Percentiles rank a stretch among this genome's conserved stretches.
phyloP scores from a whole-genome alignment of 2,113 vertebrate genomes.

The Phalacrocorax carbo region DNA sequence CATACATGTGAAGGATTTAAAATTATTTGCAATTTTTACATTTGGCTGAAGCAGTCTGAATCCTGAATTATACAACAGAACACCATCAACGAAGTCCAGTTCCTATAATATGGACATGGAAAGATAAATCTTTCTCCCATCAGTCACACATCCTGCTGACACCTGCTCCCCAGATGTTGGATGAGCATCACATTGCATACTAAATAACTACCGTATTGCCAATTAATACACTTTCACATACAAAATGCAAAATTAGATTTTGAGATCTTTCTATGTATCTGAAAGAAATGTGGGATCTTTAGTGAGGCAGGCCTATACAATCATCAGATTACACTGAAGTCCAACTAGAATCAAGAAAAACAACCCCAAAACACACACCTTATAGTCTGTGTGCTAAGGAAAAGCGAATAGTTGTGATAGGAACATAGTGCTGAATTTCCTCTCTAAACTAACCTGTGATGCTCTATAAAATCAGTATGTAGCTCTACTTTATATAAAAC shows the following conservation, averaged over 20 bases:
- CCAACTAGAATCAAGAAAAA: neutral
- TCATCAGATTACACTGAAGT: neutral
- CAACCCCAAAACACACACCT: neutral
- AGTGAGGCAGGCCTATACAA: neutral
- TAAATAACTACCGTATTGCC: neutral
- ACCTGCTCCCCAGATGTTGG: slow-evolving; percentile 13
- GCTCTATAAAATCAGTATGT: neutral
- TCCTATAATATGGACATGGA: neutral
- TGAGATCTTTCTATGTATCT: neutral
- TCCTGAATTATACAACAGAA: neutral
- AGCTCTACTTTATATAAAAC: neutral
- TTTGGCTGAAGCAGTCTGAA: neutral
- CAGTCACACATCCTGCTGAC: neutral
- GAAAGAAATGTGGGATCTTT: neutral
- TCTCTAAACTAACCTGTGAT: neutral
- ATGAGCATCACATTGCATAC: neutral
- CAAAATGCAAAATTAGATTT: neutral
- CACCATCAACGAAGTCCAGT: neutral
- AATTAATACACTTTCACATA: neutral
- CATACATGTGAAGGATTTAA: neutral
- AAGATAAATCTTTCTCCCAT: neutral
- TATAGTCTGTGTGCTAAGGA: neutral
- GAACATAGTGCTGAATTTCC: neutral
- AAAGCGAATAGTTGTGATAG: neutral
- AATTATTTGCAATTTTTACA: neutral